Base-by-base conservation (phyloP, 2,113 vertebrate genomes). In the Anhinga rufa region DNA sequence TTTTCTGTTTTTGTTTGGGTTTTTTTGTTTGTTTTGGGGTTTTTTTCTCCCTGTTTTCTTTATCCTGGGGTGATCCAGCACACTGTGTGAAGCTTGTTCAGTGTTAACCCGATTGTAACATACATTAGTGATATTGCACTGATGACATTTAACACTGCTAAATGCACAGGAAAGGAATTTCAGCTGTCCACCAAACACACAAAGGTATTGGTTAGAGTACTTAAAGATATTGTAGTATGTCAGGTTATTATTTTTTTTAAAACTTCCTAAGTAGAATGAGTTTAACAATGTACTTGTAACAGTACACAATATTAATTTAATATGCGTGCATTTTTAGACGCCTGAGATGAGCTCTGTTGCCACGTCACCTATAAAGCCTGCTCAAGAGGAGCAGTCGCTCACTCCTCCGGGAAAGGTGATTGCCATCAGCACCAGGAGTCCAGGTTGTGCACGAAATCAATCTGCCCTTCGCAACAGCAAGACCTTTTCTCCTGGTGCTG, bases 381-480 rank as follows among this genome's bases (percentile, higher is more conserved):
- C 91, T 40, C 99, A 98, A 55, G 99, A 99, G 93, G 99, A 99
- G 46, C 99, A 99, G 86, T 97, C 98, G 1, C 82, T 98, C 51
- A 99, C 99, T 1, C 98, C 99, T 48, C 99, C 99, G 0, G 99
- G 99, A 15, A 99, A 99, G 92, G 97, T 98, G 46, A 96, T 98
- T 20, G 68, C 98, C 9, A 49, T 98, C 76, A 98, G 98, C 18
- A 95, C 97, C 31, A 98, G 99, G 87, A 99, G 99, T 61, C 99
- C 99, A 3, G 98, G 98, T 94, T 99, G 98, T 60, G 92, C 99
- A 9, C 98, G 99, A 15, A 99, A 97, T 82, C 99, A 99, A 46
- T 82, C 98, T 9, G 94, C 98, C 61, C 96, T 98, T 70, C 99
- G 99, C 66, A 98, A 89, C 82, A 98, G 91, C 94, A 98, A 98